Percentiles rank a stretch among this genome's conserved stretches.
Conservation (phyloP, 2,797 vertebrate species). For the Cheracebus regulus region DNA sequence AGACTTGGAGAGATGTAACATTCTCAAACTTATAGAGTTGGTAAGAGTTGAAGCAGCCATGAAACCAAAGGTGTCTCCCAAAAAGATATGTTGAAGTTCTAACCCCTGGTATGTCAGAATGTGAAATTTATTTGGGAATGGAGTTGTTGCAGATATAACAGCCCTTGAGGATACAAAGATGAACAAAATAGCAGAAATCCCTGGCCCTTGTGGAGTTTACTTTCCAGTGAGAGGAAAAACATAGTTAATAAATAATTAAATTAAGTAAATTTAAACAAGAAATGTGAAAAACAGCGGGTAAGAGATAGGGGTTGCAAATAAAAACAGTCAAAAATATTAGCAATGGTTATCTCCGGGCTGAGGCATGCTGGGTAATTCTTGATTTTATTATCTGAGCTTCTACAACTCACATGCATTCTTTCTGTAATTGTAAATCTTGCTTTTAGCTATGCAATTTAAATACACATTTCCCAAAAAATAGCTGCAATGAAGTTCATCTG, state of each 20-base stretch:
- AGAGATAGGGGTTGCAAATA: background rate
- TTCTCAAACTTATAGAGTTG: background rate
- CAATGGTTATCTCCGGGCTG: background rate
- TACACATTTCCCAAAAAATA: background rate
- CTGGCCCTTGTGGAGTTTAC: background rate
- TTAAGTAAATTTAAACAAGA: background rate
- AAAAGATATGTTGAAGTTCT: background rate
- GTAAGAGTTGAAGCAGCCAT: background rate
- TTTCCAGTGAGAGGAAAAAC: background rate
- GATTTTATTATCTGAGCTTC: constrained; percentile 1
- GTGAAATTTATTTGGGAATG: background rate
- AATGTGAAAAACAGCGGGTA: background rate
- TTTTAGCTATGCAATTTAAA: background rate
- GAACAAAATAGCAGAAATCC: background rate
- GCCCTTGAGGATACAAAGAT: background rate
- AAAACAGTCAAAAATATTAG: background rate
- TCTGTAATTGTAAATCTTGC: background rate
- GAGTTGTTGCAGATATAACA: background rate
- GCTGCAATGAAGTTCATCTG: background rate
- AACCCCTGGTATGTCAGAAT: background rate
- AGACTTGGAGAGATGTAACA: background rate
- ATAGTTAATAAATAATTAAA: background rate
- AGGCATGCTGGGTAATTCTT: background rate
- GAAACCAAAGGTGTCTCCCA: background rate
- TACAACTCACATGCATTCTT: background rate